Conservation (phyloP, 2,888 invertebrate species). For the Podotricha telesiphe region DNA sequence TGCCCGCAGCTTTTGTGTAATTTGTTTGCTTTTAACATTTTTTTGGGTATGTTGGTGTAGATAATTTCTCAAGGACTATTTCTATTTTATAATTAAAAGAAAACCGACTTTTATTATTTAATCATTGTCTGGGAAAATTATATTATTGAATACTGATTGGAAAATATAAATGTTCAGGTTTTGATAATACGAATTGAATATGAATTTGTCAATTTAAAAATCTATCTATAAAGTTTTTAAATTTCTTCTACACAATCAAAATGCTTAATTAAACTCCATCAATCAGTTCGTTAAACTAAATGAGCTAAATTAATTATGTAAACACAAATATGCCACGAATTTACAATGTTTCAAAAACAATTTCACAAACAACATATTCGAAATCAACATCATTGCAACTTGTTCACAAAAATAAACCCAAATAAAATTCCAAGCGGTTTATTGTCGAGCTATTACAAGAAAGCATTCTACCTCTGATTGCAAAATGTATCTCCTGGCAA, state of each 20-base stretch:
- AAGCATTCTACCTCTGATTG: constrained; percentile 55
- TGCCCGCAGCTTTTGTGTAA: constrained; percentile 14
- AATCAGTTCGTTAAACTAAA: not conserved
- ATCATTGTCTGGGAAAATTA: too few species aligned
- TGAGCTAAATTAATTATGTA: not conserved
- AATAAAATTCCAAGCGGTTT: constrained; percentile 6
- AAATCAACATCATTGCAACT: not conserved
- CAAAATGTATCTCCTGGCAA: constrained; percentile 75
- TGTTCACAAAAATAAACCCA: constrained; percentile 9
- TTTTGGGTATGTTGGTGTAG: not conserved
- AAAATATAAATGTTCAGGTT: too few species aligned
- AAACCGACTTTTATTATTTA: too few species aligned
- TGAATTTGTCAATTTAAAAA: not conserved
- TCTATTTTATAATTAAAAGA: not conserved
- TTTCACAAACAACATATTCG: not conserved
- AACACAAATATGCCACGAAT: not conserved
- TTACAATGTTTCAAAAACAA: not conserved
- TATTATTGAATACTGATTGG: too few species aligned
- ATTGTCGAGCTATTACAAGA: constrained; percentile 26
- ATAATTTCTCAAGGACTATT: not conserved
- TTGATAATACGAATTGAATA: too few species aligned
- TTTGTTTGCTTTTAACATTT: not conserved
- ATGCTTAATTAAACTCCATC: not conserved
- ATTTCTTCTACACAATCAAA: not conserved
- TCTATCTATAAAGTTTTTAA: not conserved